Percentiles rank a stretch among this genome's conserved stretches.
phyloP scores from a whole-genome alignment of 2,888 invertebrate genomes.

The Julus scandinavius region DNA sequence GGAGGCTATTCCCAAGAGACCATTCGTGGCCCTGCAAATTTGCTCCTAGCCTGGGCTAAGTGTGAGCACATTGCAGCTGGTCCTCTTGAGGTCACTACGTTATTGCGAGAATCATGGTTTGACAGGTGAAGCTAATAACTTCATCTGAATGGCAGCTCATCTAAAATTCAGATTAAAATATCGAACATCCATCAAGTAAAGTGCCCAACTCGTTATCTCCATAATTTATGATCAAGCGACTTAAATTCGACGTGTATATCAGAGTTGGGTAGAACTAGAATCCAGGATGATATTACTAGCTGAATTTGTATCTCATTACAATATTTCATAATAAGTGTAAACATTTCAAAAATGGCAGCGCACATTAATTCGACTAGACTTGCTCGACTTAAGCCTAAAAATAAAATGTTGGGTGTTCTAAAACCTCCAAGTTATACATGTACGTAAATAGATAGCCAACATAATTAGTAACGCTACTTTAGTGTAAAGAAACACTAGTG shows the following conservation, averaged over 20 bases:
- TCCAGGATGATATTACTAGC: neutral
- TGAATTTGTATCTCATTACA: slow-evolving; percentile 4
- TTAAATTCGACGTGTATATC: neutral
- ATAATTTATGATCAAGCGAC: neutral
- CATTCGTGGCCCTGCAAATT: neutral
- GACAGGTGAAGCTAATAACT: slow-evolving; percentile 42
- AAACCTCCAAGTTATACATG: too few species aligned
- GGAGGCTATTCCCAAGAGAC: neutral
- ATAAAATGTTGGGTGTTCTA: too few species aligned
- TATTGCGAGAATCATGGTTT: slow-evolving; percentile 12
- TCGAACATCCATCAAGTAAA: slow-evolving; percentile 22
- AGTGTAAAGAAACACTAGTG: too few species aligned
- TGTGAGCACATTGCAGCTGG: slow-evolving; percentile 12
- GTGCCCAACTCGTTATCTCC: slow-evolving; percentile 23
- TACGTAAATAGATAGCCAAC: too few species aligned
- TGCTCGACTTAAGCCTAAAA: neutral
- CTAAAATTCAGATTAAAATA: slow-evolving; percentile 35
- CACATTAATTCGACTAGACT: neutral
- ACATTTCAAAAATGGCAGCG: neutral
- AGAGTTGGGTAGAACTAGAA: neutral
- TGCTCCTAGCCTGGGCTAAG: neutral
- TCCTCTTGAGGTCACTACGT: neutral
- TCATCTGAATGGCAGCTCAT: slow-evolving; percentile 7
- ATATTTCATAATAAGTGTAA: slow-evolving; percentile 5
- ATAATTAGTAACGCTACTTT: too few species aligned